Conservation (phyloP, 2,888 invertebrate species). For the Philereme vetulata region DNA sequence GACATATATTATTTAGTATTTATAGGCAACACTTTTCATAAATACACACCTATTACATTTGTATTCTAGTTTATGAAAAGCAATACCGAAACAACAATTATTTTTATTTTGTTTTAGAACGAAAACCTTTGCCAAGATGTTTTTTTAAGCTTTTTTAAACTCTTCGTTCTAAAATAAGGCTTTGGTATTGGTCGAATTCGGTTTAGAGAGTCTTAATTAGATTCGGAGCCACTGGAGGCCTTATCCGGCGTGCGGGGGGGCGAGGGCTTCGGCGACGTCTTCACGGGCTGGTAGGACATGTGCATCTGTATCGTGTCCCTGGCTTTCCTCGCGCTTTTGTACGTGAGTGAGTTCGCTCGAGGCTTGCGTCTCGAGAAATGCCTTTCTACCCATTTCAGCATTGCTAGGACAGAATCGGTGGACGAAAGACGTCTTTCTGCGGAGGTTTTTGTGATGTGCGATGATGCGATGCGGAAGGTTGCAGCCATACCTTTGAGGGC, state of each 20-base stretch:
- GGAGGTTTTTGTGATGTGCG: conserved; percentile 92
- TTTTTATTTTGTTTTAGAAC: no score
- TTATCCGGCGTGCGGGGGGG: conserved; percentile 66
- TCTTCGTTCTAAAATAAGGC: not conserved
- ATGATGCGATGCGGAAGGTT: conserved; percentile 94
- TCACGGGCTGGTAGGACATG: conserved; percentile 86
- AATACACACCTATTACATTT: no score
- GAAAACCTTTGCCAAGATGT: no score
- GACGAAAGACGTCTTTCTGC: conserved; percentile 94
- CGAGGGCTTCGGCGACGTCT: conserved; percentile 62
- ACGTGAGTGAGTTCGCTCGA: conserved; percentile 86
- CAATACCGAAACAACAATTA: no score
- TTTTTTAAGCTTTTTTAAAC: no score
- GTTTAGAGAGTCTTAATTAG: conserved; percentile 57
- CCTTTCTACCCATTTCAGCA: conserved; percentile 95
- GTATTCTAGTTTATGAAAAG: no score
- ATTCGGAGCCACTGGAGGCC: conserved; percentile 71
- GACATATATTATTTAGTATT: no score
- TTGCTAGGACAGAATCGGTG: conserved; percentile 94
- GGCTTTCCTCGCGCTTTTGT: conserved; percentile 83
- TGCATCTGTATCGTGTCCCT: conserved; percentile 91
- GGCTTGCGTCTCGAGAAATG: conserved; percentile 92
- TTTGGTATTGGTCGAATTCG: conserved; percentile 14
- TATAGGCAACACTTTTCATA: no score
- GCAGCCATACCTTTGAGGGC: conserved; percentile 96